Base-by-base conservation (phyloP, 2,888 invertebrate genomes). In the Drosophila mulleri region DNA sequence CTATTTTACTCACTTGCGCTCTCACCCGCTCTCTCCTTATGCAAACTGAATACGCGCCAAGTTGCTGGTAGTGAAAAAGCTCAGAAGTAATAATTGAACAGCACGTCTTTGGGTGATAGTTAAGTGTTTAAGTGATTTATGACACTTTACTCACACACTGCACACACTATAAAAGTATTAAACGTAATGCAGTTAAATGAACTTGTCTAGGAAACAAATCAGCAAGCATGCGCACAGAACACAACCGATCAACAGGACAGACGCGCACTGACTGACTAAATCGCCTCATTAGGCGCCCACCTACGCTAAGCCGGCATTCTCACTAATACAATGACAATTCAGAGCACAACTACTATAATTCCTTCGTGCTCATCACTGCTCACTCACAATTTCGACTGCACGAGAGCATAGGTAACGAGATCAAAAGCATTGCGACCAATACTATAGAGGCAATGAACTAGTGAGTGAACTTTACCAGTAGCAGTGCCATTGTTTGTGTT, bases 181-280 rank as follows among this genome's bases (percentile, higher is more conserved):
- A 44, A 20, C 11, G 26, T 20, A 32, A 5, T 29, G 18, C 8
- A 18, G 12, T 14, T 42, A 29, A 32, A 20, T 42, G 4, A 14
- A 32, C 0, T 20, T 11, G 14, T 11, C n/a, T 35, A n/a, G n/a
- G n/a, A n/a, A 39, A 16, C 53, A n/a, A n/a, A 9, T 39, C 7
- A 39, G 41, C 3, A 6, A 11, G 4, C 56, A 44, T 20, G 20
- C 32, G 20, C 56, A 14, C 16, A 44, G 23, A 32, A 8, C 32
- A 44, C 42, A 5, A 57, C 56, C 56, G 56, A 57, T 57, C 56
- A 12, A 16, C 42, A 57, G 56, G 42, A 57, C 42, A 44, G 56
- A 44, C 32, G 32, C 9, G 20, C 56, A 44, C 32, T 29, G 16
- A 44, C 56, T 29, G 16, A 44, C 42, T 57, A 57, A 57, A 44